Evolutionary conservation across 2,888 invertebrate species (phyloP), one percentile per base, ranked within the genome.

Genomic region (Coelogynopora nodosa): DNA sequence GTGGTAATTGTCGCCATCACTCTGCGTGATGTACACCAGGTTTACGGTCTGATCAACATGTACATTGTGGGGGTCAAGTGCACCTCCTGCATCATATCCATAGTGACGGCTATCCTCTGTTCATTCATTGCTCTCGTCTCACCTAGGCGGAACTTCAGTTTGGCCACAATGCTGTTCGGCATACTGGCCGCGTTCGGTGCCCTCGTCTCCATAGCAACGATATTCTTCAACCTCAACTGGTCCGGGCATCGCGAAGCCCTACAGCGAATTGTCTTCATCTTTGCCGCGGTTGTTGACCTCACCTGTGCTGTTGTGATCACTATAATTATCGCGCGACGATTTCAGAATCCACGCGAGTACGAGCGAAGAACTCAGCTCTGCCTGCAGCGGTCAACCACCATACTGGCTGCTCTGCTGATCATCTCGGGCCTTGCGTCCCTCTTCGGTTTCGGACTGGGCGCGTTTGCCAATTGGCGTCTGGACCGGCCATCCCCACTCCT

Each of bases 161-260:
- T 84, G 31, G 67, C 49, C 67, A 84, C 31, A 27, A 84, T 84
- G 31, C 31, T 84, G 30, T 27, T 84, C 67, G 31, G 49, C n/a
- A 84, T 49, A 29, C 31, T 84, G 30, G 31, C 84, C 2, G 84
- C 84, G 10, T 84, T 84, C n/a, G 84, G 84, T 49, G 67, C 67
- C 31, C 31, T 84, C 31, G 67, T 84, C 31, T 84, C 84, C 26
- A 31, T 84, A 27, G 31, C 84, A 5, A 84, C 84, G 13, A 84
- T 84, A 23, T 84, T 84, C 26, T 84, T 84, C 49, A 31, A 84
- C 31, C 27, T 49, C 0, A 84, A 84, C n/a, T 84, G 84, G 84
- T 49, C 23, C 67, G 84, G 84, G 13, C 84, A 84, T 31, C 84
- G 67, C n/a, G 84, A 84, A 84, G 84, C 84, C 13, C 31, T 84